phyloP scores from a whole-genome alignment of 1,140 invertebrate species.

The Ptiloglossa arizonensis region DNA sequence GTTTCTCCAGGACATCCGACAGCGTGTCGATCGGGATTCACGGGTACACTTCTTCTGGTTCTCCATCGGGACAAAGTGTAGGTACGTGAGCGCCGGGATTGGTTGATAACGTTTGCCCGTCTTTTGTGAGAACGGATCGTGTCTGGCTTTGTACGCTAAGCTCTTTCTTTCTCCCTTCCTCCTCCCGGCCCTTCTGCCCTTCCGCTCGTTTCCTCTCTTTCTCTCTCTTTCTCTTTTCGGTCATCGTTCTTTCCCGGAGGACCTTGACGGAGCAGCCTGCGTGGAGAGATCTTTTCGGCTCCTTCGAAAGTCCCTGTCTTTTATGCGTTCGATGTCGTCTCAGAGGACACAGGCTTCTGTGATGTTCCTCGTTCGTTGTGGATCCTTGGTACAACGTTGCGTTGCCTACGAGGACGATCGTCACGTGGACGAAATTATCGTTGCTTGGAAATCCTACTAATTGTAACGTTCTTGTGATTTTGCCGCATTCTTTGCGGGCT shows the following conservation, averaged over 20 bases:
- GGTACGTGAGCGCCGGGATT: constrained; percentile 35
- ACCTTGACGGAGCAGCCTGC: constrained; percentile 50
- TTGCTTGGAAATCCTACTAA: neutral
- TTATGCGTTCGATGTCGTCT: constrained; percentile 34
- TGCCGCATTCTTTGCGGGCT: neutral
- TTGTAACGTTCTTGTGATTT: neutral
- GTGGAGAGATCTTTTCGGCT: constrained; percentile 38
- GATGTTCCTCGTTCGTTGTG: neutral
- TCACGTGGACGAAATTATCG: constrained; percentile 35
- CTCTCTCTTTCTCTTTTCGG: constrained; percentile 40
- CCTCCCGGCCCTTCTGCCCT: constrained; percentile 21
- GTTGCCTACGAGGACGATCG: neutral
- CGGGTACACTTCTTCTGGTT: constrained; percentile 4
- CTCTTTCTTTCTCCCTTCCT: neutral
- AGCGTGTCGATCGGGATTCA: neutral
- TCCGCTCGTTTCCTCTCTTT: constrained; percentile 14
- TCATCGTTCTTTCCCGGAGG: constrained; percentile 51
- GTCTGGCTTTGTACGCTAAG: constrained; percentile 12
- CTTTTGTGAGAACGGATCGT: constrained; percentile 52
- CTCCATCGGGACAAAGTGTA: constrained; percentile 25
- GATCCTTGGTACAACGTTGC: neutral
- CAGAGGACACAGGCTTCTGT: constrained; percentile 13
- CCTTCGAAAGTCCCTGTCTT: constrained; percentile 40
- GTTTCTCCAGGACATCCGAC: constrained; percentile 20
- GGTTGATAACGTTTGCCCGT: constrained; percentile 38